Percentiles rank a stretch among this genome's conserved stretches.
Conservation (phyloP, 1,140 invertebrate genomes). For the Procambarus virginalis region DNA sequence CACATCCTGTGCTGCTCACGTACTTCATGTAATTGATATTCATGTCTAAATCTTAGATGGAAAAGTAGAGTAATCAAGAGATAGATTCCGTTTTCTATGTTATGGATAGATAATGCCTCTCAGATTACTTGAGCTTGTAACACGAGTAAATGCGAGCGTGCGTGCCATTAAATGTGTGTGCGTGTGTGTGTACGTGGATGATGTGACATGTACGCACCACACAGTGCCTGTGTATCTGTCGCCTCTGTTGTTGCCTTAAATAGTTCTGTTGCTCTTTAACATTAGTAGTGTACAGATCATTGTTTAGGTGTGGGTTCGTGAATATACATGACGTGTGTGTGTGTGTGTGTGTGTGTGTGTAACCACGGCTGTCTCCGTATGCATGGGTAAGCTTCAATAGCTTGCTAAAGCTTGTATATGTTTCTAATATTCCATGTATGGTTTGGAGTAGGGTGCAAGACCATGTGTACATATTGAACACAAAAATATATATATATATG, state of each 20-base stretch:
- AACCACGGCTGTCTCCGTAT: not conserved
- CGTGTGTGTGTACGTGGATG: slow-evolving; percentile 15
- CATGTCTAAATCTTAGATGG: slow-evolving; percentile 25
- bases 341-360: slow-evolving; percentile 18
- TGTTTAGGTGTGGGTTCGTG: not conserved
- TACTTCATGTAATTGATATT: slow-evolving; percentile 10
- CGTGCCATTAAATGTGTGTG: slow-evolving; percentile 5
- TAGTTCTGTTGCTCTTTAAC: not conserved
- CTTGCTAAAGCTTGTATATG: not conserved
- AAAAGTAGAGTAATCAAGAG: not conserved
- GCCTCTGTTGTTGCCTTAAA: slow-evolving; percentile 11
- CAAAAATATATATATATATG: not conserved
- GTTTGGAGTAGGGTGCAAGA: too few relatives aligned
- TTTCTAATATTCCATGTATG: too few relatives aligned
- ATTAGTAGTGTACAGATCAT: slow-evolving; percentile 3
- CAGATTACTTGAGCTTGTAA: slow-evolving; percentile 16
- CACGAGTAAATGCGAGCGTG: not conserved
- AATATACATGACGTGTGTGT: not conserved
- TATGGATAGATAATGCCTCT: slow-evolving; percentile 14
- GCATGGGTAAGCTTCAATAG: not conserved
- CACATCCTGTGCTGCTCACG: not conserved
- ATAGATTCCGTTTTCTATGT: not conserved
- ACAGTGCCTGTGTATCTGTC: not conserved
- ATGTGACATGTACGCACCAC: not conserved
- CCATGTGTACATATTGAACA: not conserved